Conservation (phyloP, 1,140 invertebrate species). For the Arion vulgaris region DNA sequence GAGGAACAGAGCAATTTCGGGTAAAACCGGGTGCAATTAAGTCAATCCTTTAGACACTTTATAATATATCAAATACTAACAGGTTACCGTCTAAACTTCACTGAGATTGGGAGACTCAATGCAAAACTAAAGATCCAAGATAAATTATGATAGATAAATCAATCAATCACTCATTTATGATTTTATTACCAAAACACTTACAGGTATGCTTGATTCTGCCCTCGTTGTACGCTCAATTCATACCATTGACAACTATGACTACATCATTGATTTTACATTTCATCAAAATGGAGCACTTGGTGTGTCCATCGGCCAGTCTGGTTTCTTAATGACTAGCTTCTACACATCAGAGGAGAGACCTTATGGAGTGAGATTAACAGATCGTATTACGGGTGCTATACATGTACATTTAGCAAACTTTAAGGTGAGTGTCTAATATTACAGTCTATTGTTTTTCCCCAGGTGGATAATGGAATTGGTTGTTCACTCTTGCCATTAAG, state of each 20-base stretch:
- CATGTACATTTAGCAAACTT: not conserved
- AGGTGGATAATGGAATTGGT: too few species aligned
- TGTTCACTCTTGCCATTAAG: too few species aligned
- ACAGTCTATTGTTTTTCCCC: not conserved
- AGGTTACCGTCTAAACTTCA: too few species aligned
- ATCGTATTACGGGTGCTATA: not conserved
- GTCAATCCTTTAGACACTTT: too few species aligned
- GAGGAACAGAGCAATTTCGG: too few species aligned
- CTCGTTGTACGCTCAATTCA: slow-evolving; percentile 57
- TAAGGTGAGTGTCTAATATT: not conserved
- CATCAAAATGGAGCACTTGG: slow-evolving; percentile 44
- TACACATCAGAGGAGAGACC: not conserved
- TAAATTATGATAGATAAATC: too few species aligned
- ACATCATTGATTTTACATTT: slow-evolving; percentile 63
- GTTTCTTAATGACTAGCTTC: not conserved
- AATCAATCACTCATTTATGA: too few species aligned
- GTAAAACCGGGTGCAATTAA: too few species aligned
- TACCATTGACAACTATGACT: slow-evolving; percentile 63
- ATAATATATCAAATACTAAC: too few species aligned
- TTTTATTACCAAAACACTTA: not conserved
- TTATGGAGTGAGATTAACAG: not conserved
- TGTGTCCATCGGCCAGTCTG: slow-evolving; percentile 4
- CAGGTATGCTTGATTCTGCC: slow-evolving; percentile 49
- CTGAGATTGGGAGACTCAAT: too few species aligned
- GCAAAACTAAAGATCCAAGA: too few species aligned